Percentiles rank a stretch among this genome's conserved stretches.
phyloP scores from a whole-genome alignment of 2,113 vertebrate species.

The Phodopus roborovskii region DNA sequence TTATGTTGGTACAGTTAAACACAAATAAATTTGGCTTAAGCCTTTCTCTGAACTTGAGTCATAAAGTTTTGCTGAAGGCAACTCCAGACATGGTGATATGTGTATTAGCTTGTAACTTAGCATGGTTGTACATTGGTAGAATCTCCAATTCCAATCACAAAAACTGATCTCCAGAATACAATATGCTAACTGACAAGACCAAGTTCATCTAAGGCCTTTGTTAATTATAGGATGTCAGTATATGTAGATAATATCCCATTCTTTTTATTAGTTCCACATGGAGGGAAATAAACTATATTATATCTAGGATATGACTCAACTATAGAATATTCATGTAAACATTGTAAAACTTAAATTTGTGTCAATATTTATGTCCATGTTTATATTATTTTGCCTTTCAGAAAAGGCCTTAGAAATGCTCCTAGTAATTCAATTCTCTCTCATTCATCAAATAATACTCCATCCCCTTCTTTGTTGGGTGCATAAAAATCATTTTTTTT shows the following conservation, averaged over 20 bases:
- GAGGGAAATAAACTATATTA: background rate
- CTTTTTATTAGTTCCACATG: background rate
- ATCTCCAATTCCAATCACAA: background rate
- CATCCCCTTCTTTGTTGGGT: background rate
- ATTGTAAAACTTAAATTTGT: background rate
- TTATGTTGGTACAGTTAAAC: background rate
- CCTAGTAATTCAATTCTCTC: background rate
- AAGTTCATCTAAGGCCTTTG: background rate
- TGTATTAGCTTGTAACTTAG: background rate
- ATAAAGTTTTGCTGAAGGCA: background rate
- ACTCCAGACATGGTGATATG: background rate
- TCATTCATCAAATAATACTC: background rate
- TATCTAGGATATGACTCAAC: background rate
- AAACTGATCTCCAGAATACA: background rate
- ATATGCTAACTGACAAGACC: background rate
- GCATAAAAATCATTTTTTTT: background rate
- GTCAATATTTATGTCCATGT: background rate
- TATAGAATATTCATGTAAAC: background rate
- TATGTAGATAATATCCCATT: no score
- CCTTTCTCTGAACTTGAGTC: background rate
- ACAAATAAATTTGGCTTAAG: background rate
- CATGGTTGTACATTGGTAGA: background rate
- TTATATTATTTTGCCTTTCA: background rate
- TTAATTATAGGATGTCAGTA: rapidly evolving
- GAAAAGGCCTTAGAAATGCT: background rate